phyloP scores from a whole-genome alignment of 37 sponge, comb jelly and placozoan species.

The Sycon ciliatum region DNA sequence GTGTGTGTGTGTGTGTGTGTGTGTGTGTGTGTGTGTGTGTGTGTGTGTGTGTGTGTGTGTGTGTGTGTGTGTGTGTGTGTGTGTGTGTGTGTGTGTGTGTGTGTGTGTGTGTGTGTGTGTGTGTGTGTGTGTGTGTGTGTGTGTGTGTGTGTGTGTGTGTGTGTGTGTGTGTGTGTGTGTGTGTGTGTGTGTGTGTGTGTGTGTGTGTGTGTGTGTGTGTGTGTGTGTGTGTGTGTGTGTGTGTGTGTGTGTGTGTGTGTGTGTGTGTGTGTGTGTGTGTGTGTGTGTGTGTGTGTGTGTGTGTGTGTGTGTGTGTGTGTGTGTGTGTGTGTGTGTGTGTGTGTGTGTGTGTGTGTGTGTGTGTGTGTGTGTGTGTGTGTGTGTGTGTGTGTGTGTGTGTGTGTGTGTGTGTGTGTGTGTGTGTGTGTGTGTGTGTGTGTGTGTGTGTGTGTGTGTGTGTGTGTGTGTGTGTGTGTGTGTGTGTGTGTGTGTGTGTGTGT shows the following conservation, averaged over 20 bases:
- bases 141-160: conserved; percentile 5
- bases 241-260: background rate
- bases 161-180: conserved; percentile 5
- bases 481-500: conserved; percentile 19
- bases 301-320: conserved; percentile 15
- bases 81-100: too few relatives aligned
- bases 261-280: background rate
- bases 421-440: conserved; percentile 41
- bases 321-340: conserved; percentile 38
- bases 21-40: too few relatives aligned
- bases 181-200: conserved; percentile 1
- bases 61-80: too few relatives aligned
- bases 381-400: conserved; percentile 42
- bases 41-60: too few relatives aligned
- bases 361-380: conserved; percentile 44
- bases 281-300: background rate
- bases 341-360: conserved; percentile 42
- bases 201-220: conserved; percentile 5
- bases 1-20: too few relatives aligned
- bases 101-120: too few relatives aligned
- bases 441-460: conserved; percentile 37
- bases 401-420: conserved; percentile 39
- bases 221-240: conserved; percentile 5
- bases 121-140: too few relatives aligned
- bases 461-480: conserved; percentile 40